Base-by-base conservation (phyloP, 64 coral and sea anemone species). In the Platygyra sinensis region DNA sequence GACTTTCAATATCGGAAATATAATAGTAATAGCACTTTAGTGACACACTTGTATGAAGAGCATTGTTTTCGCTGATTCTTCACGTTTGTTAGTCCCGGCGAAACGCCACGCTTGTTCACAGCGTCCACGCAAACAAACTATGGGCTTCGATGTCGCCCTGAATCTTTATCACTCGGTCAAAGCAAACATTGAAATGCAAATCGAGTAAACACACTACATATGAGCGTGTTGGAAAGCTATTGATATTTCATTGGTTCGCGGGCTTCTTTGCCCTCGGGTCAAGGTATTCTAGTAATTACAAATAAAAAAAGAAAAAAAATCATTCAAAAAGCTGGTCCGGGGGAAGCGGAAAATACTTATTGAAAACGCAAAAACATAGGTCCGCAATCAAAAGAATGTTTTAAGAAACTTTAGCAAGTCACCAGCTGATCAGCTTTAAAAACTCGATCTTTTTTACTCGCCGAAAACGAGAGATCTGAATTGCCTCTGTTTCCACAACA, bases 121-220 rank as follows among this genome's bases (percentile, higher is more conserved):
- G n/a, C 62, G 39, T 51, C 14, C 51, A 71, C 33, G 5, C 19
- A 71, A 71, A 83, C 62, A n/a, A 62, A 67, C 42, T 8, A 2
- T 62, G 25, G 61, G 14, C 51, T 30, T n/a, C 19, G 18, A 52
- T 33, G 29, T 30, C 80, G 29, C 80, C 6, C 15, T 42, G 74
- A 28, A 39, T 42, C 62, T 52, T 85, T 51, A 85, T 85, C 81
- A 17, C 33, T 33, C 63, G 81, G 62, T 50, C 62, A 85, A 24
- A 5, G 55, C 36, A 85, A 67, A 85, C 19, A 85, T 64, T 85
- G 8, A 85, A 85, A 85, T 85, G 81, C 81, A 85, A 85, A 85
- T 85, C 32, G 39, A 85, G 38, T 85, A 82, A 80, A 62, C 78
- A 80, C 78, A 80, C 76, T 39, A 29, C 81, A 69, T 27, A 38